A percentile compares a stretch with the other conserved stretches of the same genome.
Evolutionary conservation across 2,113 vertebrate genomes (phyloP).

Genomic region (Psammodynastes pulverulentus): DNA sequence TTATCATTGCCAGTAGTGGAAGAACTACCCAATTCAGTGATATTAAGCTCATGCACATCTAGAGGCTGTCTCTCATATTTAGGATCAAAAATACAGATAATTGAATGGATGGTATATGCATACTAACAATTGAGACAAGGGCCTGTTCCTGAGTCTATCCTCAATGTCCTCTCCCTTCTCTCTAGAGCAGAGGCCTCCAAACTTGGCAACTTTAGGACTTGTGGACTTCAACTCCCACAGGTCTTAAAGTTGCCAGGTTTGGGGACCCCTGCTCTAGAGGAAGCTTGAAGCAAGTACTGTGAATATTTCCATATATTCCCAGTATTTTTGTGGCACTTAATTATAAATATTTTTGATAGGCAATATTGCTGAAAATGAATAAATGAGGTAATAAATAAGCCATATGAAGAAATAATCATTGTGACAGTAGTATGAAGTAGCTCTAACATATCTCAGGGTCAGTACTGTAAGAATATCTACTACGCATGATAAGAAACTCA

Average conservation of each 20-base stretch:
- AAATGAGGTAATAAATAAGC: neutral
- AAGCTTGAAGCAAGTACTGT: neutral
- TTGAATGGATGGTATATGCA: neutral
- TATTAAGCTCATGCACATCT: neutral
- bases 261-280: too few species aligned
- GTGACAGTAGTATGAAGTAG: neutral
- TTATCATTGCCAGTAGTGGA: neutral
- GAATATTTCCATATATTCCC: neutral
- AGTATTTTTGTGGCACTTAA: neutral
- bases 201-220: too few species aligned
- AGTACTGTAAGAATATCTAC: neutral
- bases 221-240: too few species aligned
- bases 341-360: neutral
- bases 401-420: neutral
- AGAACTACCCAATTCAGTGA: neutral
- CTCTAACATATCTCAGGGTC: neutral
- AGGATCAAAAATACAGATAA: neutral
- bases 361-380: neutral
- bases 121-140: neutral
- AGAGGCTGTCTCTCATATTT: neutral
- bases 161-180: neutral
- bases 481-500: constrained; percentile 45
- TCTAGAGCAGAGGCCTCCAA: too few species aligned
- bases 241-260: too few species aligned
- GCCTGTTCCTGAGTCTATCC: neutral